These are phyloP conservation scores for Stylophora pistillata DNA, from an alignment of 64 coral and sea anemone species.

Conservation along the genomic window DNA sequence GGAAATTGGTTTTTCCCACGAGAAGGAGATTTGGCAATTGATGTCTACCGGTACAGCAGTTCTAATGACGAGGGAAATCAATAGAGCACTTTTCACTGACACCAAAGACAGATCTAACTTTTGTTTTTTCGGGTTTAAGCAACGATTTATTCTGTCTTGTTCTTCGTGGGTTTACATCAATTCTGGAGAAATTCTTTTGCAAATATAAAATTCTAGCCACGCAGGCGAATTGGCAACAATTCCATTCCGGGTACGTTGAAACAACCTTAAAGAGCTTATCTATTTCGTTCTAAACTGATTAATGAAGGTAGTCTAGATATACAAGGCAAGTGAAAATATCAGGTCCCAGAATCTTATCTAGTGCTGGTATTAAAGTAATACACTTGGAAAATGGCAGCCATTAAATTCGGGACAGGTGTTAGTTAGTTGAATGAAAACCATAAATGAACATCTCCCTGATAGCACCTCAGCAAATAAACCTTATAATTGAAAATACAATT, in stretches of 20 bases:
- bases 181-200: not conserved
- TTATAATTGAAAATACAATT: slow-evolving; percentile 46
- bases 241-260: slow-evolving; percentile 9
- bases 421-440: not conserved
- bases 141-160: not conserved
- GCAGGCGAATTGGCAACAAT: not conserved
- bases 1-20: slow-evolving; percentile 71
- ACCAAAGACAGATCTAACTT: not conserved
- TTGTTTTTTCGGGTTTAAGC: not conserved
- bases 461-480: slow-evolving; percentile 18
- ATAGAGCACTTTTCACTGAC: not conserved
- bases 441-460: slow-evolving; percentile 14
- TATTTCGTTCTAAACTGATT: slow-evolving; percentile 9
- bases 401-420: not conserved
- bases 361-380: slow-evolving; percentile 39
- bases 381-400: slow-evolving; percentile 14
- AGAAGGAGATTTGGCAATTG: slow-evolving; percentile 29
- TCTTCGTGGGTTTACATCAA: not conserved
- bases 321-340: slow-evolving; percentile 4
- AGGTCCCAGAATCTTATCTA: slow-evolving; percentile 15
- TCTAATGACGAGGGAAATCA: slow-evolving; percentile 1
- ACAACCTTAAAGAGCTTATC: not conserved
- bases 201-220: slow-evolving; percentile 21
- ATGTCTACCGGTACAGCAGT: not conserved
- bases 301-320: not conserved